Base-by-base conservation (phyloP, 2,113 vertebrate species). In the Burhinus bistriatus region DNA sequence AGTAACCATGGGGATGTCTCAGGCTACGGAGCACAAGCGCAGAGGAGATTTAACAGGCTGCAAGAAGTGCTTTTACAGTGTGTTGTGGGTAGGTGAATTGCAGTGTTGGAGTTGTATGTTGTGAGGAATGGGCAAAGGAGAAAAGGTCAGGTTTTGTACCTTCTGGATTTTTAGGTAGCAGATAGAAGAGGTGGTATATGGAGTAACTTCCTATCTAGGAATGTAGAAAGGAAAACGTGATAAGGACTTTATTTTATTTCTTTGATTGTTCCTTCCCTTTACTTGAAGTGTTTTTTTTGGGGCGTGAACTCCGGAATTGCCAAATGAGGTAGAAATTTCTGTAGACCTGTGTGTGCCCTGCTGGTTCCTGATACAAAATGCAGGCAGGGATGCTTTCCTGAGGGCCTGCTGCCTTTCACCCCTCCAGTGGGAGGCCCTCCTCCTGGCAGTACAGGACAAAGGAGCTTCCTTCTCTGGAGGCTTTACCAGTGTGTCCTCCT, bases 261-360 rank as follows among this genome's bases (percentile, higher is more conserved):
- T 83, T 58, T 58, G 18, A 7, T 20, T 30, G 5, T 34, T 83
- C 38, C 40, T 44, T 89, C 17, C 18, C 8, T 64, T 72, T 19
- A 25, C 11, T 12, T 75, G 19, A 78, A 81, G 42, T 58, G 11
- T 13, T 42, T 38, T 36, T 54, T 12, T 9, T 6, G 9, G 2
- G 17, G 15, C 2, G 6, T 34, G 27, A 64, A 15, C 15, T 82
- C 26, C 14, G 57, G 54, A 80, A 73, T 47, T 94, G 7, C 12
- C 10, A 45, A 27, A 27, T 25, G 16, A 88, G 14, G 18, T 38
- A 23, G 45, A 68, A 26, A 42, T 55, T 71, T 51, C 42, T 32
- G 17, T 17, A 85, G 61, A 54, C 2, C 3, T 0, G 0, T 6
- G 4, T 42, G 16, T 20, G 0, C 5, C 34, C 2, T 4, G 0